Conservation (phyloP, 1,140 invertebrate species). For the Ridgeia piscesae region DNA sequence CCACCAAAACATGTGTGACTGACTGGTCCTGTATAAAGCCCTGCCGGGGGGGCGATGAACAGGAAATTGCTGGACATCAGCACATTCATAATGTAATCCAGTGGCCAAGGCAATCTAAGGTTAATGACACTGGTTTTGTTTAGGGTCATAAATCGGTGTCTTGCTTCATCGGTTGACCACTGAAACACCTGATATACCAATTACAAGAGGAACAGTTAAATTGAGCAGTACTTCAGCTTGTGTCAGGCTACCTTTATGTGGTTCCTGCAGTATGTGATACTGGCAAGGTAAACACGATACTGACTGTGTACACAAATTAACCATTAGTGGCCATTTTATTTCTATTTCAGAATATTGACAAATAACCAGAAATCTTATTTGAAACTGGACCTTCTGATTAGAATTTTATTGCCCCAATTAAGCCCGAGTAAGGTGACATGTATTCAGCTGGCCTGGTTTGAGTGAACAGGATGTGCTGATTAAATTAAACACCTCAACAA, state of each 20-base stretch:
- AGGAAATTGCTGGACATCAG: no score
- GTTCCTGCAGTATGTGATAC: background rate
- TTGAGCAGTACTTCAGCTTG: background rate
- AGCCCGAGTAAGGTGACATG: background rate
- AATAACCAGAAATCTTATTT: background rate
- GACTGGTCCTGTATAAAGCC: no score
- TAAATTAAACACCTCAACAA: background rate
- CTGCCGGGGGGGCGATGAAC: no score
- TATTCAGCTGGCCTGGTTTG: background rate
- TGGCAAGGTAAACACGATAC: background rate
- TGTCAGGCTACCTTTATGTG: background rate
- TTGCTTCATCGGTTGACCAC: no score
- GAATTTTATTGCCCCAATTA: background rate
- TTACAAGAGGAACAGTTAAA: background rate
- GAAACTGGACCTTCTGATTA: no score
- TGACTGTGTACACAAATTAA: background rate
- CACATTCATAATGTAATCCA: no score
- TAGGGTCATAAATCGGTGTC: no score
- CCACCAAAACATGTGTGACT: no score
- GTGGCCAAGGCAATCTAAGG: no score
- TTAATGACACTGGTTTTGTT: no score
- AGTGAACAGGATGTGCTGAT: background rate
- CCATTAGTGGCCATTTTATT: background rate
- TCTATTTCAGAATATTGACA: background rate
- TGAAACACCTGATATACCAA: no score